These are phyloP conservation scores for Struthio camelus DNA, from an alignment of 2,113 vertebrate genomes.

Conservation along the genomic window DNA sequence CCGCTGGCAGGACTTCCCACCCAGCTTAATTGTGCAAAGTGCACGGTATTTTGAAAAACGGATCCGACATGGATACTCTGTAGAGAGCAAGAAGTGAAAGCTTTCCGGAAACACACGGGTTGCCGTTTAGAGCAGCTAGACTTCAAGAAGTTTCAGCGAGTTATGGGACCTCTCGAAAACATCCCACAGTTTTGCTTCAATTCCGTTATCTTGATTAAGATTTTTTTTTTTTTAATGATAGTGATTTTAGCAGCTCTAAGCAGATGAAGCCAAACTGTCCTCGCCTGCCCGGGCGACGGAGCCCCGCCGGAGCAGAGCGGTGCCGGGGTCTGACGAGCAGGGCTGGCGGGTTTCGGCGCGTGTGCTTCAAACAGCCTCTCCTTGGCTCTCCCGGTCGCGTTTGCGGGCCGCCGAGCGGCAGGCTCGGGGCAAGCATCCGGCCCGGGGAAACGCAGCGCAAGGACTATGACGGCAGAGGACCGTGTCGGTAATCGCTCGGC, in stretches of 20 bases:
- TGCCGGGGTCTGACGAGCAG: neutral
- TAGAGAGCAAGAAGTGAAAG: neutral
- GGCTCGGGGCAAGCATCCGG: neutral
- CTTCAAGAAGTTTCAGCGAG: neutral
- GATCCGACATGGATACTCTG: neutral
- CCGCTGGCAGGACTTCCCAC: neutral
- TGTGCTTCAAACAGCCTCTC: neutral
- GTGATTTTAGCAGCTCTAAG: neutral
- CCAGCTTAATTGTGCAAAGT: neutral
- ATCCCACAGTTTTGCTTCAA: neutral
- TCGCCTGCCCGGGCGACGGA: neutral
- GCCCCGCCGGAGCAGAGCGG: accelerated
- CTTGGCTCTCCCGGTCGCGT: no score
- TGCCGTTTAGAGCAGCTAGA: neutral
- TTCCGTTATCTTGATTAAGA: neutral
- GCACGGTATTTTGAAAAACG: neutral
- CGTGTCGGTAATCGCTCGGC: neutral
- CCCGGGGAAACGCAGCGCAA: neutral
- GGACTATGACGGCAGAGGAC: neutral
- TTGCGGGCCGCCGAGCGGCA: no score
- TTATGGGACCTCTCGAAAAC: neutral
- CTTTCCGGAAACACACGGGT: neutral
- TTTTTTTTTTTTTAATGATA: neutral
- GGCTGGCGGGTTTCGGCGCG: neutral
- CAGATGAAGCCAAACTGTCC: neutral